These are phyloP conservation scores for Sus cebifrons DNA, from an alignment of 2,797 vertebrate genomes.

Conservation along the genomic window DNA sequence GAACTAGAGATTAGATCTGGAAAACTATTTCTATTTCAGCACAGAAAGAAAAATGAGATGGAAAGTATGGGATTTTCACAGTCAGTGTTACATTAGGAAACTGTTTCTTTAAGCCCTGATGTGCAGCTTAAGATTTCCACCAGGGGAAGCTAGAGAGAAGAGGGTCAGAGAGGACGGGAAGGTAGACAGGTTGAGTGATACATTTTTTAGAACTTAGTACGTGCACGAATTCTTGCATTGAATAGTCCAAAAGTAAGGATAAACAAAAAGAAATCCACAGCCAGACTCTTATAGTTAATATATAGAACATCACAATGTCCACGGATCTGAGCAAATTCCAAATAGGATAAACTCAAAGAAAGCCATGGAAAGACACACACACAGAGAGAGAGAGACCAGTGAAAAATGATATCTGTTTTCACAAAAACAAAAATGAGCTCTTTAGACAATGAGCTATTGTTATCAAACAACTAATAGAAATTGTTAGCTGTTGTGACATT, in stretches of 20 bases:
- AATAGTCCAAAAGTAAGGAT: background rate
- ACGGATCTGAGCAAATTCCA: background rate
- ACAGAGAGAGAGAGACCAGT: background rate
- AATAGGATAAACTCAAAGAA: background rate
- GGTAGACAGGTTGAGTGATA: background rate
- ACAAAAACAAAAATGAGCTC: background rate
- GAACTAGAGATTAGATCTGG: background rate
- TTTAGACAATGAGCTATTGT: background rate
- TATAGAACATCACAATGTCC: background rate
- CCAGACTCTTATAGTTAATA: background rate
- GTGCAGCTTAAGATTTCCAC: background rate
- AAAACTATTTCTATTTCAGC: background rate
- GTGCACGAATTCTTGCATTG: background rate
- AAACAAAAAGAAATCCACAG: background rate
- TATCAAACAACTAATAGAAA: background rate
- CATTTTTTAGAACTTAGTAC: background rate
- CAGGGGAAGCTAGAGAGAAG: background rate
- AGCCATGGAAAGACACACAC: background rate
- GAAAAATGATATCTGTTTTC: background rate
- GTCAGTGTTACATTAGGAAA: background rate
- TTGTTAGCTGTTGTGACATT: background rate
- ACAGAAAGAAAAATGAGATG: background rate
- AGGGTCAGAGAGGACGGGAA: background rate
- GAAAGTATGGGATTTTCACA: background rate
- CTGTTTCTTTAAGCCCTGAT: background rate